Evolutionary conservation across 2,113 vertebrate species (phyloP).

Genomic region (Pseudopodoces humilis): DNA sequence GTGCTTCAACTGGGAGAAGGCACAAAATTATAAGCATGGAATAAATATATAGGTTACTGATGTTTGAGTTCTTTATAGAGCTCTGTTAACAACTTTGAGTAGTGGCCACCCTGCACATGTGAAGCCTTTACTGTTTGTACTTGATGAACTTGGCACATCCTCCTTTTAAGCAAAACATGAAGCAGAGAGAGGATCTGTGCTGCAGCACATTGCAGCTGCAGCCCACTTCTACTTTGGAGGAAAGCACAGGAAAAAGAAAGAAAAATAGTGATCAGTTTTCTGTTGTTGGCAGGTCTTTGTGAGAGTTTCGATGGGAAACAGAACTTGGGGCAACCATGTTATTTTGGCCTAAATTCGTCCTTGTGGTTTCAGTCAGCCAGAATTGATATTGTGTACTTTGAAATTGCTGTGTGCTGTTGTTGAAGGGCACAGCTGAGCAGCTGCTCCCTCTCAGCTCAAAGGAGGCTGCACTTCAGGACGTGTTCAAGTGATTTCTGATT

Average conservation of each 20-base stretch:
- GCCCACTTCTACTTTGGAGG: neutral
- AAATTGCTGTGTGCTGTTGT: neutral
- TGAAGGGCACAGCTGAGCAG: constrained; percentile 18
- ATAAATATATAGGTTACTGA: neutral
- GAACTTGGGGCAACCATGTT: neutral
- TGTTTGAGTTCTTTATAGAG: neutral
- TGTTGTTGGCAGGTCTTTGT: neutral
- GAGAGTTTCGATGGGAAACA: neutral
- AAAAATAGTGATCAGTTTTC: neutral
- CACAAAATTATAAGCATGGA: neutral
- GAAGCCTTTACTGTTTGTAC: neutral
- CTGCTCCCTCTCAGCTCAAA: constrained; percentile 49
- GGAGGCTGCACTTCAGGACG: neutral
- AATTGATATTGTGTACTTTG: neutral
- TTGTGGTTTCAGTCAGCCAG: neutral
- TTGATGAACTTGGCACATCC: neutral
- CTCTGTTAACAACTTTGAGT: neutral
- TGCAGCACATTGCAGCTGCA: neutral
- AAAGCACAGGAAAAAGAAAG: neutral
- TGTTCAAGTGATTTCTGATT: constrained; percentile 46
- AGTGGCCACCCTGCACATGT: neutral
- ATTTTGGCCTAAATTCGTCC: neutral
- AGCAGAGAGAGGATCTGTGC: neutral
- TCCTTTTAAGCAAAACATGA: neutral
- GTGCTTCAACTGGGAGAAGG: neutral